Conservation (phyloP, 2,888 invertebrate species). For the Liposcelis brunnea region DNA sequence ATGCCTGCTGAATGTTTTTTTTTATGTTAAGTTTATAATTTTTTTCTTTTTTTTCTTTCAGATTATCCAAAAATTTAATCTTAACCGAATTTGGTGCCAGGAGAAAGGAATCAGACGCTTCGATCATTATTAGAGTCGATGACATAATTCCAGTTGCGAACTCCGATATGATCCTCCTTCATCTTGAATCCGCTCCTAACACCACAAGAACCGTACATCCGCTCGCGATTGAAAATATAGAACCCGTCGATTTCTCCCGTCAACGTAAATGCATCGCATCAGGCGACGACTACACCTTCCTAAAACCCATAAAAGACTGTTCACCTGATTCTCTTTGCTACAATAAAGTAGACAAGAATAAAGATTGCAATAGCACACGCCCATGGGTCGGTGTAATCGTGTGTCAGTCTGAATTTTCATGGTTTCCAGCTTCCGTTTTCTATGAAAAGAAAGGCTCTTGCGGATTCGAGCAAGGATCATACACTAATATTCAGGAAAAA, state of each 20-base stretch:
- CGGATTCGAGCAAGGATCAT: slow-evolving; percentile 30
- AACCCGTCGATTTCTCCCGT: neutral
- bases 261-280: neutral
- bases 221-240: neutral
- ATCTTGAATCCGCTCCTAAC: slow-evolving; percentile 37
- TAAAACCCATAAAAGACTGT: neutral
- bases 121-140: slow-evolving; percentile 34
- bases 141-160: slow-evolving; percentile 36
- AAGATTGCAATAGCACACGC: slow-evolving; percentile 18
- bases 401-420: slow-evolving; percentile 44
- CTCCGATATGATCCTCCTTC: slow-evolving; percentile 43
- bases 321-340: slow-evolving; percentile 7
- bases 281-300: neutral
- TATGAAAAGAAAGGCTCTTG: slow-evolving; percentile 35
- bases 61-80: too few species aligned
- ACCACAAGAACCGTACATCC: slow-evolving; percentile 49
- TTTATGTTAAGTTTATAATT: too few species aligned
- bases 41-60: too few species aligned
- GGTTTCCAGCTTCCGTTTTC: slow-evolving; percentile 56
- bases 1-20: too few species aligned
- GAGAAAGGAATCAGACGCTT: too few species aligned
- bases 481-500: slow-evolving; percentile 34
- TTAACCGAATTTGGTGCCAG: too few species aligned
- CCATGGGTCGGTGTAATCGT: slow-evolving; percentile 50
- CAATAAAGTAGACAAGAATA: neutral